Conservation (phyloP, 2,113 vertebrate genomes). For the western clawed frog (Xenopus tropicalis) region DNA sequence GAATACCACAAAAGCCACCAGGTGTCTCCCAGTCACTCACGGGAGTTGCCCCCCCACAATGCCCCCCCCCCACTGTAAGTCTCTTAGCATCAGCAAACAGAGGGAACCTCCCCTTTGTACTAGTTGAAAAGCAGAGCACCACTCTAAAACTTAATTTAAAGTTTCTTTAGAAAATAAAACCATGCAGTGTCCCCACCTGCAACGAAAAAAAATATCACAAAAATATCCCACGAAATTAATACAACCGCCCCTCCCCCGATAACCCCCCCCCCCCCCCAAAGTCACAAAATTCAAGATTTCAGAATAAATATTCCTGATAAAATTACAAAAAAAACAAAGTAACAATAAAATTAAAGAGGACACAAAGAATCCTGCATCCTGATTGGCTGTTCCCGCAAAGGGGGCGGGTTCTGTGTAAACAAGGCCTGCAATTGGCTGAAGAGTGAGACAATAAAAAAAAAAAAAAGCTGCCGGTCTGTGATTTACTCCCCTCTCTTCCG, state of each 20-base stretch:
- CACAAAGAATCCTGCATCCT: conserved; percentile 41
- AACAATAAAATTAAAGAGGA: conserved; percentile 19
- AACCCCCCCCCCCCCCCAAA: conserved; percentile 7
- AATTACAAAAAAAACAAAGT: conserved; percentile 32
- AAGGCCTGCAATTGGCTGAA: conserved; percentile 42
- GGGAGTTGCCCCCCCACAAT: too few species aligned
- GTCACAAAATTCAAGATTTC: conserved; percentile 42
- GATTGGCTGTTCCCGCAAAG: conserved; percentile 38
- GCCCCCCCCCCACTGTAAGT: not conserved
- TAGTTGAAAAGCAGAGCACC: conserved; percentile 27
- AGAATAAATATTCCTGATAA: conserved; percentile 46
- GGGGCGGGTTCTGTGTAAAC: conserved; percentile 42
- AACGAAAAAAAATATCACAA: conserved; percentile 1
- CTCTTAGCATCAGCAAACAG: not conserved
- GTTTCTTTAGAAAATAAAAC: conserved; percentile 16
- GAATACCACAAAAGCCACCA: not conserved
- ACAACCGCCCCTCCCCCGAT: not conserved
- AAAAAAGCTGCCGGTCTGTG: conserved; percentile 33
- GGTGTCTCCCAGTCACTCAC: not conserved
- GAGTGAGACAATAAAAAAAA: too few species aligned
- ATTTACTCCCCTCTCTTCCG: conserved; percentile 16
- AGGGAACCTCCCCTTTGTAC: conserved; percentile 1
- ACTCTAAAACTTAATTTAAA: conserved; percentile 36
- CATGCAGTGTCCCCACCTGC: conserved; percentile 20
- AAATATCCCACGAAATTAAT: conserved; percentile 13